phyloP scores from a whole-genome alignment of 92 coral and sea anemone genomes.

The Nematostella vectensis region DNA sequence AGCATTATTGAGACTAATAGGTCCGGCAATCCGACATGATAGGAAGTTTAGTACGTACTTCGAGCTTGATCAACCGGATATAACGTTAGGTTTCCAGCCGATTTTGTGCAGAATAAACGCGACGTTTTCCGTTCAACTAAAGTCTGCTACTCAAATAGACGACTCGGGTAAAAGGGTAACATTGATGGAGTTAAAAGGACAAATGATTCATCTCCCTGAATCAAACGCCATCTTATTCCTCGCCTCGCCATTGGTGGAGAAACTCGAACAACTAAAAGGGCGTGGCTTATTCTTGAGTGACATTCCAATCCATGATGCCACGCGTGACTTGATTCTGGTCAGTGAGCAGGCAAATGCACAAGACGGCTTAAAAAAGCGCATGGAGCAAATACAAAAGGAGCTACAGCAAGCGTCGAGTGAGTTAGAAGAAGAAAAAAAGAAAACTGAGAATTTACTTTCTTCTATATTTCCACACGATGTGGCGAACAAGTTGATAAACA shows the following conservation, averaged over 20 bases:
- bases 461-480: constrained; percentile 82
- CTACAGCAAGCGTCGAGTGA: constrained; percentile 65
- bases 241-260: constrained; percentile 74
- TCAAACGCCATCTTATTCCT: constrained; percentile 64
- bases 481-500: constrained; percentile 68
- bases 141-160: constrained; percentile 16
- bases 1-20: constrained; percentile 63
- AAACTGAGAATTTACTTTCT: constrained; percentile 71
- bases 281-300: constrained; percentile 80
- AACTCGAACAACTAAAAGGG: constrained; percentile 68
- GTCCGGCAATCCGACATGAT: constrained; percentile 34
- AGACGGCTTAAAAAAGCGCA: constrained; percentile 65
- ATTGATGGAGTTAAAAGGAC: constrained; percentile 65
- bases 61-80: constrained; percentile 52
- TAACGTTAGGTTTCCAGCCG: constrained; percentile 44
- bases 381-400: constrained; percentile 65
- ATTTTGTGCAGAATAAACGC: constrained; percentile 58
- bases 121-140: constrained; percentile 54
- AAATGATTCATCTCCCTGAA: constrained; percentile 79
- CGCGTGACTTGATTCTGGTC: constrained; percentile 70
- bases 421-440: constrained; percentile 68
- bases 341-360: constrained; percentile 88
- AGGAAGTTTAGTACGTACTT: constrained; percentile 45
- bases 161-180: constrained; percentile 24
- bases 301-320: constrained; percentile 85